Base-by-base conservation (phyloP, 2,113 vertebrate genomes). In the Pseudorhombus dupliciocellatus region DNA sequence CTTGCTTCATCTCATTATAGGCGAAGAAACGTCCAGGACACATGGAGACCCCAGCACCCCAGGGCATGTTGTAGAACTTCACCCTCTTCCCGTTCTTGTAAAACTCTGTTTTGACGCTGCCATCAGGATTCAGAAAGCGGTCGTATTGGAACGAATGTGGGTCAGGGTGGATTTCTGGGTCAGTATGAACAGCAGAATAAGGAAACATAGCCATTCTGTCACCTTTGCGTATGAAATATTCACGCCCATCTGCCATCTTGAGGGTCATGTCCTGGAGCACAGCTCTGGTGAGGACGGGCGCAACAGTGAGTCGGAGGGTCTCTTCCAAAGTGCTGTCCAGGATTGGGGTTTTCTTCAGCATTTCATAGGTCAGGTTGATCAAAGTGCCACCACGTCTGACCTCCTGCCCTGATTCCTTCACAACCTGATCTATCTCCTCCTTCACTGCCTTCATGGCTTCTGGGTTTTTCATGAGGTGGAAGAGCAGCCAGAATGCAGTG, bases 21-120 rank as follows among this genome's bases (percentile, higher is more conserved):
- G 97, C 97, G 0, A 98, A 96, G 88, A 95, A 98, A 1, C 97
- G 88, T 0, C 97, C 97, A 0, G 97, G 96, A 40, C 96, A 99
- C 73, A 93, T 96, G 67, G 94, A 95, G 28, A 93, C 72, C 0
- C 96, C 96, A 0, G 94, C 93, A 0, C 97, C 96, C 96, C 96
- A 99, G 0, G 97, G 97, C 97, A 99, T 97, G 88, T 1, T 96
- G 86, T 92, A 95, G 25, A 95, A 95, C 70, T 95, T 97, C 67
- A 97, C 78, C 73, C 88, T 96, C 77, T 93, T 95, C 12, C 96
- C 97, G 0, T 79, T 79, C 80, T 94, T 98, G 83, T 93, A 96
- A 87, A 99, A 99, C n/a, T 94, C 87, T 0, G 92, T 91, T 54
- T 95, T 98, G 70, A 81, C 95, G 85, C 70, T 93, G 21, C 96